Evolutionary conservation across 2,888 invertebrate species (phyloP).

Genomic region (Acleris laterana): DNA sequence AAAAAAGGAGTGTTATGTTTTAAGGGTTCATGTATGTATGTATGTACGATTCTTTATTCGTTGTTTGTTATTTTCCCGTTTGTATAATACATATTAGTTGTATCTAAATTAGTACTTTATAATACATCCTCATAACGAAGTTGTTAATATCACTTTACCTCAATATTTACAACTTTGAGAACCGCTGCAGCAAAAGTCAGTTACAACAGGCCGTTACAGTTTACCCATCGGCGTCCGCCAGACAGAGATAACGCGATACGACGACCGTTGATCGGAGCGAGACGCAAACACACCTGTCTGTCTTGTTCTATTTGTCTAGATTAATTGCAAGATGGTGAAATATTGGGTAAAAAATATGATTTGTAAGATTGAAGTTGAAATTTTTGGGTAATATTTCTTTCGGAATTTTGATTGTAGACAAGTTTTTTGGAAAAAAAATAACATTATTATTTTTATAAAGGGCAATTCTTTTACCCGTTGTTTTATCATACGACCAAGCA

Average conservation of each 20-base stretch:
- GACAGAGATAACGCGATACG: conserved; percentile 55
- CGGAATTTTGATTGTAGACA: too few species aligned
- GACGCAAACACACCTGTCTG: conserved; percentile 46
- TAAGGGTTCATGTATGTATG: too few species aligned
- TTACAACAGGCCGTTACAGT: conserved; percentile 81
- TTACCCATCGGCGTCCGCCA: conserved; percentile 73
- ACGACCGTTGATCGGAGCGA: conserved; percentile 42
- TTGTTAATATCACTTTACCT: too few species aligned
- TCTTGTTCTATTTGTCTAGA: conserved; percentile 44
- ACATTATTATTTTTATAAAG: background rate
- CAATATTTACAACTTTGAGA: conserved; percentile 55
- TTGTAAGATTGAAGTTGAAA: conserved; percentile 16
- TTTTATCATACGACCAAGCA: too few species aligned
- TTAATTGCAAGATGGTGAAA: conserved; percentile 70
- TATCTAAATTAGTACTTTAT: too few species aligned
- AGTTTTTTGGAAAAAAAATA: too few species aligned
- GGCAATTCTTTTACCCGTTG: too few species aligned
- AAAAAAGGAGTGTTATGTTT: too few species aligned
- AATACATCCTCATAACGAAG: too few species aligned
- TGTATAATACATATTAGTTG: too few species aligned
- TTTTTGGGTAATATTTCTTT: conserved; percentile 13
- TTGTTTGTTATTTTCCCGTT: too few species aligned
- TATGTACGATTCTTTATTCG: too few species aligned
- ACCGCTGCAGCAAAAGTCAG: conserved; percentile 70
- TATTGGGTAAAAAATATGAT: conserved; percentile 49